A percentile compares a stretch with the other conserved stretches of the same genome.
Evolutionary conservation across 2,888 invertebrate species (phyloP).

Genomic region (Lasioglossum leucozonium): DNA sequence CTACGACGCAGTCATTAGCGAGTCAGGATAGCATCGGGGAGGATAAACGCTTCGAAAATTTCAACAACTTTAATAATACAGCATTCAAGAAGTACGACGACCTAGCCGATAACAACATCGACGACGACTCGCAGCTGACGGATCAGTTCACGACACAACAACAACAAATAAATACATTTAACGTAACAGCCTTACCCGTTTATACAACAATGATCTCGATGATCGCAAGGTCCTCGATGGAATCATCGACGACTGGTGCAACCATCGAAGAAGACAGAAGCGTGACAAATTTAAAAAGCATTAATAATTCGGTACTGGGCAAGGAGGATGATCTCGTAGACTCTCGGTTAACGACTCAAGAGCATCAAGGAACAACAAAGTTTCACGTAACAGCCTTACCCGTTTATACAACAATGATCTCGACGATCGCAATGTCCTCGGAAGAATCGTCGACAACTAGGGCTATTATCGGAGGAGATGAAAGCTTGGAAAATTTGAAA

Average conservation of each 20-base stretch:
- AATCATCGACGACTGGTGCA: too few relatives aligned
- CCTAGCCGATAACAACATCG: not conserved
- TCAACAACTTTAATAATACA: too few relatives aligned
- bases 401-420: not conserved
- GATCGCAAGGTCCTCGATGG: too few relatives aligned
- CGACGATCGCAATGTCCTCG: not conserved
- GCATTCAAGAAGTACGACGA: not conserved
- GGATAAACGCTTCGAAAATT: not conserved
- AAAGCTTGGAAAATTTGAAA: not conserved
- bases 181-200: too few relatives aligned
- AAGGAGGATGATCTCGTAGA: not conserved
- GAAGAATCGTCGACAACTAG: not conserved
- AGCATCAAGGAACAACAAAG: not conserved
- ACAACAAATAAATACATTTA: too few relatives aligned
- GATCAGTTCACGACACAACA: not conserved
- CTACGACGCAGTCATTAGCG: not conserved
- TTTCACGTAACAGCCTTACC: not conserved
- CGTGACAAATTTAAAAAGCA: too few relatives aligned
- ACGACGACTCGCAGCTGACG: not conserved
- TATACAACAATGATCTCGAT: too few relatives aligned
- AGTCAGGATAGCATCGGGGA: not conserved
- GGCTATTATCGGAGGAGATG: not conserved
- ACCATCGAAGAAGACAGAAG: too few relatives aligned
- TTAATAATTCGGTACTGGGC: too few relatives aligned
- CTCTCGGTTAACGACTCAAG: not conserved